A percentile compares a stretch with the other conserved stretches of the same genome.
phyloP scores from a whole-genome alignment of 2,888 invertebrate genomes.

The Vanessa cardui region DNA sequence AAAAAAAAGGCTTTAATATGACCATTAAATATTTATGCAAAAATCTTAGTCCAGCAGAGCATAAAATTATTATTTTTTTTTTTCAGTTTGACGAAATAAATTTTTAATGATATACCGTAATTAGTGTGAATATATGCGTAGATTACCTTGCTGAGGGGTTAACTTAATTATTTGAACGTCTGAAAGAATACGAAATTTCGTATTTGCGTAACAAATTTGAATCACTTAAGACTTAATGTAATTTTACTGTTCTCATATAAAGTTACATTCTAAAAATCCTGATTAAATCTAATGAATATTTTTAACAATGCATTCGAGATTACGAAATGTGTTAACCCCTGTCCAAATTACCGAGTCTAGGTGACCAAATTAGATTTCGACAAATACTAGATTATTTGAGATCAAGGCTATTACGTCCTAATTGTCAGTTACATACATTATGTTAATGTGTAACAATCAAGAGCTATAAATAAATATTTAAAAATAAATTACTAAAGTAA shows the following conservation, averaged over 20 bases:
- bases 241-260: too few species aligned
- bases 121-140: neutral
- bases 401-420: neutral
- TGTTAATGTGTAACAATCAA: neutral
- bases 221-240: too few species aligned
- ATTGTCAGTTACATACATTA: neutral
- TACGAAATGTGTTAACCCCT: too few species aligned
- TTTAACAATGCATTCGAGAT: too few species aligned
- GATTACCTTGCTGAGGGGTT: neutral
- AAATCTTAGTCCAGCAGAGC: neutral
- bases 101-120: neutral
- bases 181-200: neutral
- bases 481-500: neutral
- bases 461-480: neutral
- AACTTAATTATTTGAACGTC: neutral
- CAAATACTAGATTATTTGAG: neutral
- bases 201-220: too few species aligned
- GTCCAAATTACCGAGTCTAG: too few species aligned
- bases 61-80: neutral
- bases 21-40: too few species aligned
- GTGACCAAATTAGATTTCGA: too few species aligned
- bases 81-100: neutral
- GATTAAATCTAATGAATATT: too few species aligned
- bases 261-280: too few species aligned
- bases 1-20: too few species aligned